A percentile compares a stretch with the other conserved stretches of the same genome.
phyloP scores from a whole-genome alignment of 2,113 vertebrate genomes.

The Sylvia atricapilla region DNA sequence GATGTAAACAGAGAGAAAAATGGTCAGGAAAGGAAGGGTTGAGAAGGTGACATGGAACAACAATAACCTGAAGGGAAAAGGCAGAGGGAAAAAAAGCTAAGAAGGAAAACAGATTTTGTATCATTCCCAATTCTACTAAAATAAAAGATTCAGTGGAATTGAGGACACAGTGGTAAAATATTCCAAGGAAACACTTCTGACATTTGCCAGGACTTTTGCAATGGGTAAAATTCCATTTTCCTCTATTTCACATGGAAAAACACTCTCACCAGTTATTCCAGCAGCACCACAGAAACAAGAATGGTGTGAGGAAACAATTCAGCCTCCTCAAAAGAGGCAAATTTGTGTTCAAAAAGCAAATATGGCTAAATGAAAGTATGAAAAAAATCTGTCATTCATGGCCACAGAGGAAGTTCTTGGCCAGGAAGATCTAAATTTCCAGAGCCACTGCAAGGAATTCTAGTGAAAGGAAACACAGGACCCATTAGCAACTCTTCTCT shows the following conservation, averaged over 20 bases:
- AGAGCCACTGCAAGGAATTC: not conserved
- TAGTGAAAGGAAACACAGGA: not conserved
- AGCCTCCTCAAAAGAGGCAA: not conserved
- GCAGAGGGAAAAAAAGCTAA: not conserved
- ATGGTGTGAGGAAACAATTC: not conserved
- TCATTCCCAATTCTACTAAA: not conserved
- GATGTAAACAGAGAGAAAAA: conserved; percentile 15
- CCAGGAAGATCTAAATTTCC: not conserved
- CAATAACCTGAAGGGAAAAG: not conserved
- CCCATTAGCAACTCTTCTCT: not conserved
- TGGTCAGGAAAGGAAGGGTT: not conserved
- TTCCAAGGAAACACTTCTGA: not conserved
- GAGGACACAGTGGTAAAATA: not conserved
- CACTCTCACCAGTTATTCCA: not conserved
- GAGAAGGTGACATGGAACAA: not conserved
- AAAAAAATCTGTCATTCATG: not conserved
- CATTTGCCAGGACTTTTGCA: not conserved
- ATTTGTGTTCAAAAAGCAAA: not conserved
- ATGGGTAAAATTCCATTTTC: not conserved
- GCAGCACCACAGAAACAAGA: not conserved
- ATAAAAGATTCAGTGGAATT: not conserved
- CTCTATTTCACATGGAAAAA: not conserved
- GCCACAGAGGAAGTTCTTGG: not conserved
- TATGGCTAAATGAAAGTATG: not conserved
- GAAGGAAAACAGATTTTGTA: not conserved